Evolutionary conservation across 2,113 vertebrate genomes (phyloP), one percentile per base, ranked within the genome.

Genomic region (Otocyon megalotis): DNA sequence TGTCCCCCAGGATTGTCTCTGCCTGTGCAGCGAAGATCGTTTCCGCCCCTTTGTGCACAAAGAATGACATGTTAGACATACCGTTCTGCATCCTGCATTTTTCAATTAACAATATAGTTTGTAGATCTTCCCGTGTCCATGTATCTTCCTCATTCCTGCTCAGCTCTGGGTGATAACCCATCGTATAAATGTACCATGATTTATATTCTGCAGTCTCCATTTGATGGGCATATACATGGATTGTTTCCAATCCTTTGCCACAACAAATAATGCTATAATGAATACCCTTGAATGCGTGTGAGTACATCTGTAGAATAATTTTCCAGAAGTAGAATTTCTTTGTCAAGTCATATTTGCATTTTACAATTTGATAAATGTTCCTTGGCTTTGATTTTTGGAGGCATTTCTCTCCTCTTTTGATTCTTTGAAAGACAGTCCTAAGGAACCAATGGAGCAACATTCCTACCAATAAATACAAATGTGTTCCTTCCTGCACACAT

Each of bases 321-420:
- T 94, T 86, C 79, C 74, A 62, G n/a, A 90, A 76, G 79, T 50
- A 35, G 67, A 50, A 37, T 90, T 95, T 83, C 83, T 77, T 92
- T 76, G 48, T 82, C 74, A 92, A 71, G 62, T 0, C 6, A 20
- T 77, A 72, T 96, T 93, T 96, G 86, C 60, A 50, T 84, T 65
- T 71, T 95, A 50, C 80, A 67, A 95, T 79, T 67, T 30, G 62
- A 84, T 79, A 63, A 37, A 37, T 53, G 9, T 9, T 26, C 2
- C 67, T 83, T 71, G 96, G 48, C 93, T 90, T 82, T 65, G 86
- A 86, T 50, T 96, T 97, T 83, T 30, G n/a, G 65, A 50, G 86
- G 24, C 58, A 8, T 67, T 62, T 74, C 77, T 97, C 88, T 92
- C 76, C 54, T 86, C 74, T 88, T 62, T 19, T 63, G 60, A 62